Evolutionary conservation across 2,797 vertebrate genomes (phyloP), one percentile per base, ranked within the genome.

Genomic region (Poliocrania exsul): DNA sequence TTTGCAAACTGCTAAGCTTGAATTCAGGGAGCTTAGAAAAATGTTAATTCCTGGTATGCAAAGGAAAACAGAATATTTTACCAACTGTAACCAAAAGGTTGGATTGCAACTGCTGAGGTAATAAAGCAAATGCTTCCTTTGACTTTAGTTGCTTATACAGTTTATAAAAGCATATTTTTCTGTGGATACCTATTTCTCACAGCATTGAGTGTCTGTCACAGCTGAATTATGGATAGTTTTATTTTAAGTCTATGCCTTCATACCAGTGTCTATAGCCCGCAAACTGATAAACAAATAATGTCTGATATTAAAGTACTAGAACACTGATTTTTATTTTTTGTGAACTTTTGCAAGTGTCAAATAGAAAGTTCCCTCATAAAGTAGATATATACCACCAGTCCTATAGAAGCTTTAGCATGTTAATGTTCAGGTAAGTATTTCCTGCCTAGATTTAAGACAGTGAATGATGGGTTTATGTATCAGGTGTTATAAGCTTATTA

Each of bases 1-100:
- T 96, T 97, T 96, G 87, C 88, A 96, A 94, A 96, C 97, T 97
- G 96, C 72, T 81, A 94, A 93, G 81, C 23, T 37, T 15, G 80
- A 95, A 81, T 95, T 97, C 92, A 87, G 33, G 47, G 56, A 92
- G 71, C 16, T 71, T 95, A 93, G 75, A 79, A 88, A 94, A 94
- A 97, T 88, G 80, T 96, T 97, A 97, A 98, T 97, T 96, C 81
- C 53, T 92, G 19, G 44, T 93, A 89, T 35, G 69, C 14, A 61
- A 93, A 94, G 90, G 87, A 88, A 85, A 73, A 91, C 42, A 93
- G 86, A 33, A 51, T 69, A 91, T 95, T 86, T 94, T 89, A 88
- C 29, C 82, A 96, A 74, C 67, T 93, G 44, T 46, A 74, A 65
- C 37, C 60, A 58, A 92, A 97, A 97, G 96, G 94, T 97, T 96